Conservation (phyloP, 2,797 vertebrate genomes). For the Halcyon smyrnensis region DNA sequence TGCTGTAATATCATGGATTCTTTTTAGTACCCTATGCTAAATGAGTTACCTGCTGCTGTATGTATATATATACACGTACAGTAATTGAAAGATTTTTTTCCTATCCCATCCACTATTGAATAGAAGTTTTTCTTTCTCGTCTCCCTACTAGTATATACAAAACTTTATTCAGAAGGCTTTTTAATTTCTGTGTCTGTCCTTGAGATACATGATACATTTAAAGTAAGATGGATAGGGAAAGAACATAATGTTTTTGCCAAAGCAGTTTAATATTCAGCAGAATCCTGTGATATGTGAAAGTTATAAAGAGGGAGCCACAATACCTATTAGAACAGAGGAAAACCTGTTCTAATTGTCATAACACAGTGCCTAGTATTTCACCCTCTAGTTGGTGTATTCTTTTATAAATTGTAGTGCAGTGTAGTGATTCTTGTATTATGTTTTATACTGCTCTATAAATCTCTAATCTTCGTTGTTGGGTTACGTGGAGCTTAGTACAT, state of each 20-base stretch:
- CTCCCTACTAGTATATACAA: conserved; percentile 53
- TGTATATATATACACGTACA: not conserved
- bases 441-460: not conserved
- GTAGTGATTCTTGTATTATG: not conserved
- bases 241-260: conserved; percentile 70
- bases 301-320: conserved; percentile 67
- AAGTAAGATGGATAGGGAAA: conserved; percentile 62
- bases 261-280: conserved; percentile 71
- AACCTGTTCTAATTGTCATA: conserved; percentile 58
- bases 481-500: not conserved
- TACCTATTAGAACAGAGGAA: conserved; percentile 60
- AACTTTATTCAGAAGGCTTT: conserved; percentile 35
- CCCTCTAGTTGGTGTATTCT: conserved; percentile 55
- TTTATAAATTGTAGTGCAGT: not conserved
- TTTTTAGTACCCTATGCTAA: not conserved
- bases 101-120: not conserved
- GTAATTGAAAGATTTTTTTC: conserved; percentile 58
- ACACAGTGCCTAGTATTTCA: conserved; percentile 53
- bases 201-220: conserved; percentile 66
- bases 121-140: conserved; percentile 53
- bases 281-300: conserved; percentile 52
- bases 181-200: conserved; percentile 55
- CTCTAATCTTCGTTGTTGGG: not conserved
- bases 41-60: not conserved
- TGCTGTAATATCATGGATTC: not conserved